phyloP scores from a whole-genome alignment of 2,113 vertebrate species.

The Abramis brama region DNA sequence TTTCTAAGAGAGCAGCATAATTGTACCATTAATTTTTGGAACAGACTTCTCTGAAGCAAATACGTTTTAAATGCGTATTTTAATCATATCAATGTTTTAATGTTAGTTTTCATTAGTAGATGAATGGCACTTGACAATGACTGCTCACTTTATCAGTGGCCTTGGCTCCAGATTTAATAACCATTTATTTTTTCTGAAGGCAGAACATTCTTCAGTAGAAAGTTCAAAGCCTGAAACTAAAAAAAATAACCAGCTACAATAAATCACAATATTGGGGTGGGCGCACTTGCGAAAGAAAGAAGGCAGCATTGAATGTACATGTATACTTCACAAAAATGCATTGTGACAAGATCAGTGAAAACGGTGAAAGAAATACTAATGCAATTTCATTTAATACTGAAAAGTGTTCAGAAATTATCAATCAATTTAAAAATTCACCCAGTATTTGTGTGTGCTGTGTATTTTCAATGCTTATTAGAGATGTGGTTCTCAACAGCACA shows the following conservation, averaged over 20 bases:
- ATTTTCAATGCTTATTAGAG: too few relatives aligned
- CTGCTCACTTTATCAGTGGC: conserved; percentile 12
- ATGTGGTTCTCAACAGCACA: too few relatives aligned
- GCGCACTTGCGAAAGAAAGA: background rate
- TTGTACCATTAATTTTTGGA: background rate
- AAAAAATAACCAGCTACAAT: background rate
- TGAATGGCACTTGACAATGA: background rate
- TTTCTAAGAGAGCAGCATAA: background rate
- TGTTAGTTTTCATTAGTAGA: conserved; percentile 7
- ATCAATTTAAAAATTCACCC: too few relatives aligned
- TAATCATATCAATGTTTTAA: conserved; percentile 12
- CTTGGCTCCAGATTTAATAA: conserved; percentile 25
- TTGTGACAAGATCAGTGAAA: background rate
- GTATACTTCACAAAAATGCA: background rate
- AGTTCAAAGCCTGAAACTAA: conserved; percentile 16
- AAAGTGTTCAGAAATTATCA: too few relatives aligned
- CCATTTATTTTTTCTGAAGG: conserved; percentile 2
- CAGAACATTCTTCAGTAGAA: background rate
- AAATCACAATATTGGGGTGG: background rate
- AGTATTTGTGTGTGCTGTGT: too few relatives aligned
- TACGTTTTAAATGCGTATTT: background rate
- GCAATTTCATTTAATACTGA: too few relatives aligned
- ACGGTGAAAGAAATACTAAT: background rate
- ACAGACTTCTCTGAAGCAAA: background rate
- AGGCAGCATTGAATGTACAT: background rate